Conservation (phyloP, 2,888 invertebrate species). For the Stenurella melanura region DNA sequence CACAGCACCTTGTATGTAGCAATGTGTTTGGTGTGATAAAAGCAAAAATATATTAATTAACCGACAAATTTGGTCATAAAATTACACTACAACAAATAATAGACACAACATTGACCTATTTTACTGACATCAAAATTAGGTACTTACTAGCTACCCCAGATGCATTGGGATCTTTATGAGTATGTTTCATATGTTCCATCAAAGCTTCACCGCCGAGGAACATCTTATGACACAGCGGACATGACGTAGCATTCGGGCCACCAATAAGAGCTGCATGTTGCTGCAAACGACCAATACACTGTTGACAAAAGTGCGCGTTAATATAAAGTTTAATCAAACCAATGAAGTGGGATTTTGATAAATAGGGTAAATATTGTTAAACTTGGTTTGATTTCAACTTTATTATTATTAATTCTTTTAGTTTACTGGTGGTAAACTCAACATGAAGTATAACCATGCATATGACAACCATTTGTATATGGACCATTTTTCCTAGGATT, state of each 20-base stretch:
- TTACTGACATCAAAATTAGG: constrained; percentile 56
- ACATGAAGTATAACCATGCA: constrained; percentile 7
- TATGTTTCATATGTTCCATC: constrained; percentile 97
- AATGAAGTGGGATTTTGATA: constrained; percentile 58
- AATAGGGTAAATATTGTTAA: constrained; percentile 42
- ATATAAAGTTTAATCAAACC: constrained; percentile 68
- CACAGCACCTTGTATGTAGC: not conserved
- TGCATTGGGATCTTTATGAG: constrained; percentile 94
- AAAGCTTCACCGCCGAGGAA: constrained; percentile 94
- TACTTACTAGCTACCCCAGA: constrained; percentile 93
- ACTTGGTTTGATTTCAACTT: constrained; percentile 62
- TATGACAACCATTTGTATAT: not conserved
- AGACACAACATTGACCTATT: constrained; percentile 26
- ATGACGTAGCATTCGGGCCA: constrained; percentile 93
- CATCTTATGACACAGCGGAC: constrained; percentile 95
- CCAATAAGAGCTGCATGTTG: constrained; percentile 96
- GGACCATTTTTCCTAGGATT: not conserved
- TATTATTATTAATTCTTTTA: constrained; percentile 27
- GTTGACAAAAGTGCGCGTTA: constrained; percentile 78
- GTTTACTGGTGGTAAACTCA: not conserved
- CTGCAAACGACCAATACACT: constrained; percentile 96
- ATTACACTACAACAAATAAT: constrained; percentile 38
- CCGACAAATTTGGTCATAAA: not conserved
- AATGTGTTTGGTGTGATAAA: not conserved
- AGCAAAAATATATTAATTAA: not conserved